A percentile compares a stretch with the other conserved stretches of the same genome.
Conservation (phyloP, 2,113 vertebrate genomes). For the Cyanoderma ruficeps region DNA sequence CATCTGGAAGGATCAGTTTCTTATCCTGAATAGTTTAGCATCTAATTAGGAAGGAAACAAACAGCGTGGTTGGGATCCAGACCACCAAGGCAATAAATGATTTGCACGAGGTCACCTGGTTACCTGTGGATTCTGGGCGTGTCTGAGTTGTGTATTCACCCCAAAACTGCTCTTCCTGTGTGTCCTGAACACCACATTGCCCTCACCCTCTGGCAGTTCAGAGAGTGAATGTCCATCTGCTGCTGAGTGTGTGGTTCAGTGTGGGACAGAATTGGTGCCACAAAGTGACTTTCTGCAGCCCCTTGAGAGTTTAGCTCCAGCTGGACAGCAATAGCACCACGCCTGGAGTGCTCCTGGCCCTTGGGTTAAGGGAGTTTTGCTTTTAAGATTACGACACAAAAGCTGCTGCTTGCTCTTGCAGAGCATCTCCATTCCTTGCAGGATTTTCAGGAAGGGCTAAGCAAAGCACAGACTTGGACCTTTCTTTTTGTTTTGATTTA, state of each 20-base stretch:
- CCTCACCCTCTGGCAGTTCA: background rate
- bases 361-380: background rate
- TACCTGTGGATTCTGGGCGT: background rate
- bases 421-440: background rate
- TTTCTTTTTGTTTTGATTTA: background rate
- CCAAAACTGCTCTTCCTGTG: background rate
- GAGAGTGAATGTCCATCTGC: background rate
- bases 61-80: background rate
- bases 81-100: background rate
- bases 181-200: background rate
- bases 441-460: background rate
- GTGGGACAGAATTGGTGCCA: background rate
- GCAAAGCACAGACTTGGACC: background rate
- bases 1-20: slow-evolving; percentile 29
- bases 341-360: background rate
- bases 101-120: background rate
- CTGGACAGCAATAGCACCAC: background rate
- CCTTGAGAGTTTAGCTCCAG: background rate
- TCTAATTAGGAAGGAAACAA: slow-evolving; percentile 9
- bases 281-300: background rate
- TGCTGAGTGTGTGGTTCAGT: background rate
- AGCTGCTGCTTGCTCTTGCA: background rate
- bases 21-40: slow-evolving; percentile 32
- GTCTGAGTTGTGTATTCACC: background rate
- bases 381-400: background rate